A percentile compares a stretch with the other conserved stretches of the same genome.
phyloP scores from a whole-genome alignment of 1,140 invertebrate species.

The Drosophila lacteicornis region DNA sequence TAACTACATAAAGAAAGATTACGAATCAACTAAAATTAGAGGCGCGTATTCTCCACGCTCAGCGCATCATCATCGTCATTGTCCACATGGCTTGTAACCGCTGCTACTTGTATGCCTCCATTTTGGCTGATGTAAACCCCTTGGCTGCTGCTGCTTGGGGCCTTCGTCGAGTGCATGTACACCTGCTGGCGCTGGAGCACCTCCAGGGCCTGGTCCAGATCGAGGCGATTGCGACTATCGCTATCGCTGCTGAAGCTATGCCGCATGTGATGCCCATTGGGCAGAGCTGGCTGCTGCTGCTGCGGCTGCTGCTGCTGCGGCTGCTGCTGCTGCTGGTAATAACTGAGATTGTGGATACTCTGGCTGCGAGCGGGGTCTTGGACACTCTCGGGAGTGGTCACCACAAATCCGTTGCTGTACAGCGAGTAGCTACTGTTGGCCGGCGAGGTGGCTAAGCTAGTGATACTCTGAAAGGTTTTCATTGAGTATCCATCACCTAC shows the following conservation, averaged over 20 bases:
- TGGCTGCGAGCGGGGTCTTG: conserved; percentile 69
- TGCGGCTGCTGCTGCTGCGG: neutral
- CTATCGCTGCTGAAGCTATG: conserved; percentile 73
- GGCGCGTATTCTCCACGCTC: conserved; percentile 82
- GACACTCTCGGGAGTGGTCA: conserved; percentile 60
- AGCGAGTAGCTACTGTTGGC: conserved; percentile 83
- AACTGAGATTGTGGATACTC: conserved; percentile 71
- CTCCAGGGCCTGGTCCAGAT: conserved; percentile 70
- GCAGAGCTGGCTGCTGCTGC: neutral
- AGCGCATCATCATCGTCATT: conserved; percentile 70
- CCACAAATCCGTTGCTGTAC: conserved; percentile 82
- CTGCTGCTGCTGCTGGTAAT: conserved; percentile 13
- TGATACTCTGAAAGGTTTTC: conserved; percentile 85
- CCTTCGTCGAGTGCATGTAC: conserved; percentile 49
- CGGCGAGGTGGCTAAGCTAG: conserved; percentile 84
- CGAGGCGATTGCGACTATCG: conserved; percentile 70
- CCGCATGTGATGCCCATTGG: conserved; percentile 47
- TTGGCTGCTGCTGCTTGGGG: conserved; percentile 35
- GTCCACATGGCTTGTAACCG: neutral
- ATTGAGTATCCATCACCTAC: conserved; percentile 85
- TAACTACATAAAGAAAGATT: conserved; percentile 52
- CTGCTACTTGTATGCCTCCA: conserved; percentile 27
- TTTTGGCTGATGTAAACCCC: conserved; percentile 55
- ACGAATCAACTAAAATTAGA: conserved; percentile 67
- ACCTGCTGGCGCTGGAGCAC: conserved; percentile 60